Evolutionary conservation across 2,888 invertebrate genomes (phyloP).

Genomic region (Andrena minutula): DNA sequence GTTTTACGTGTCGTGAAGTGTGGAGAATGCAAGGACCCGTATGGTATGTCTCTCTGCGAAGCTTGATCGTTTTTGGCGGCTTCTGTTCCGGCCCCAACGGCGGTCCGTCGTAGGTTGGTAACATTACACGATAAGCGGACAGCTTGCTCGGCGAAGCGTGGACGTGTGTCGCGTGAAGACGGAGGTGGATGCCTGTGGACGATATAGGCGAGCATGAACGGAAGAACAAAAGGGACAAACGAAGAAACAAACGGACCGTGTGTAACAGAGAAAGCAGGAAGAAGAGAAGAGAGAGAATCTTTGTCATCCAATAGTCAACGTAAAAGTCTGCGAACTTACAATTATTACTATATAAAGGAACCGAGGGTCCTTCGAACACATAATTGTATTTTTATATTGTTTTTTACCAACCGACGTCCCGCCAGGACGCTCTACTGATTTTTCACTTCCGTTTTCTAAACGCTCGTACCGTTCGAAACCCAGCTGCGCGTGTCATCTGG

Average conservation of each 20-base stretch:
- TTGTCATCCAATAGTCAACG: conserved; percentile 77
- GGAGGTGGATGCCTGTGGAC: conserved; percentile 17
- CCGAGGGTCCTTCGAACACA: conserved; percentile 70
- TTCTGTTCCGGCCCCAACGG: conserved; percentile 30
- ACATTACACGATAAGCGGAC: conserved; percentile 48
- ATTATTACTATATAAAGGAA: conserved; percentile 69
- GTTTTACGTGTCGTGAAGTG: conserved; percentile 34
- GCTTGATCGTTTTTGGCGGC: conserved; percentile 40
- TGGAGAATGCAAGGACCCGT: conserved; percentile 53
- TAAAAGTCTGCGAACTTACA: conserved; percentile 73
- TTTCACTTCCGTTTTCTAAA: conserved; percentile 70
- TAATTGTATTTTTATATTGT: conserved; percentile 80
- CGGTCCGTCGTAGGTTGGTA: conserved; percentile 43
- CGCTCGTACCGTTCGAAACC: conserved; percentile 55
- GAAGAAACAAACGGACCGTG: conserved; percentile 7
- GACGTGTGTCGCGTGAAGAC: conserved; percentile 24
- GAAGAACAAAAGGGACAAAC: conserved; percentile 1
- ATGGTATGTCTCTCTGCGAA: conserved; percentile 61
- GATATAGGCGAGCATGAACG: conserved; percentile 11
- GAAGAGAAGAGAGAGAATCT: conserved; percentile 67
- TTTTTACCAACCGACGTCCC: conserved; percentile 68
- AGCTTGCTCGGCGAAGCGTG: conserved; percentile 30
- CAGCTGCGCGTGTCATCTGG: conserved; percentile 37
- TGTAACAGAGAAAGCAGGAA: conserved; percentile 39
- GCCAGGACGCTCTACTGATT: conserved; percentile 65